Conservation (phyloP, 2,797 vertebrate species). For the Rhynchotus rufescens region DNA sequence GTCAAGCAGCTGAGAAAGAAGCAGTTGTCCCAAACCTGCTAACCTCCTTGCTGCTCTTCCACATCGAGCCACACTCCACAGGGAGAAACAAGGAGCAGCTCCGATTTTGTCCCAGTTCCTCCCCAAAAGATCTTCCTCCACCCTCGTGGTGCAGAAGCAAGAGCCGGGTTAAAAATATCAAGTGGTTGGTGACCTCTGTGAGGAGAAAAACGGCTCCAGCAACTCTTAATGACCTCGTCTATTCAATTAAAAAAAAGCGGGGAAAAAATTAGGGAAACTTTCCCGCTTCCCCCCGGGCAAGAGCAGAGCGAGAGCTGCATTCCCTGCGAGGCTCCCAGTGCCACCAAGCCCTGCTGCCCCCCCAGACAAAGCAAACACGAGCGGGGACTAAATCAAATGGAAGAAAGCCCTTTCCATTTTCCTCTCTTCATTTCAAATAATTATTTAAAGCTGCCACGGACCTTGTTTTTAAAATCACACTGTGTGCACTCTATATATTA, state of each 20-base stretch:
- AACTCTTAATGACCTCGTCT: not conserved
- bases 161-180: not conserved
- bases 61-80: not conserved
- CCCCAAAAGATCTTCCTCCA: not conserved
- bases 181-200: not conserved
- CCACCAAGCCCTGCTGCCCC: not conserved
- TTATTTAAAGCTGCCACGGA: constrained; percentile 17
- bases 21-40: accelerated
- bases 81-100: not conserved
- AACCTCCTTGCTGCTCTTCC: not conserved
- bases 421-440: not conserved
- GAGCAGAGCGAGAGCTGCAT: accelerated
- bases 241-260: not conserved
- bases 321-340: accelerated
- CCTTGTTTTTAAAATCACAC: constrained; percentile 49
- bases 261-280: not conserved
- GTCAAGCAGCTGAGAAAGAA: not conserved
- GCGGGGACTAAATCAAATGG: not conserved
- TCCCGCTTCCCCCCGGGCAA: not conserved
- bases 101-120: not conserved
- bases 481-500: not conserved
- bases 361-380: not conserved
- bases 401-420: not conserved
- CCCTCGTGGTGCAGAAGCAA: not conserved
- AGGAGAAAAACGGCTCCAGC: not conserved